phyloP scores from a whole-genome alignment of 2,797 vertebrate genomes.

The Gadopsis bispinosus region DNA sequence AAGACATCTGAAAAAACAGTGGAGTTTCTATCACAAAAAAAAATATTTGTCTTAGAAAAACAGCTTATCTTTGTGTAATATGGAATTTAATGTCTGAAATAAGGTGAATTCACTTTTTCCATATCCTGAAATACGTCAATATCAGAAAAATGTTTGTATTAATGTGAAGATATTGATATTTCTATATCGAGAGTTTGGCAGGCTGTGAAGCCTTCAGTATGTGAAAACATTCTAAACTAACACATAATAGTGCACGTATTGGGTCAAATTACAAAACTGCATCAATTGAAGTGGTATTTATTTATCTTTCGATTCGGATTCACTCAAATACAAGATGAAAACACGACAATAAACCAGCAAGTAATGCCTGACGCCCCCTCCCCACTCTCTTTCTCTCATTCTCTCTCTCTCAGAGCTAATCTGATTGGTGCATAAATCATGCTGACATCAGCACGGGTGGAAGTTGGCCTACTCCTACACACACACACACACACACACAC shows the following conservation, averaged over 20 bases:
- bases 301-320: conserved; percentile 39
- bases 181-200: background rate
- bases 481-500: conserved; percentile 29
- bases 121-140: background rate
- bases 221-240: background rate
- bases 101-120: background rate
- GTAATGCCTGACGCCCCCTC: conserved; percentile 47
- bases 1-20: background rate
- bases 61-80: background rate
- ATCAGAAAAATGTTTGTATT: background rate
- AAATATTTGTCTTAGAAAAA: background rate
- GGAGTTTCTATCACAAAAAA: background rate
- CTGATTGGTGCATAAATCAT: conserved; percentile 85
- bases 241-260: conserved; percentile 1
- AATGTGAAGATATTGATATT: background rate
- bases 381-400: conserved; percentile 57
- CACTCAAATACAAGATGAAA: conserved; percentile 38
- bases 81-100: background rate
- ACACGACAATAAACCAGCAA: conserved; percentile 57
- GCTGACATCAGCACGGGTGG: conserved; percentile 82
- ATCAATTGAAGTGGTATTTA: conserved; percentile 21
- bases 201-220: background rate
- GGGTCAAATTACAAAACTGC: conserved; percentile 13
- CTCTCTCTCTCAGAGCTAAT: conserved; percentile 72
- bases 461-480: conserved; percentile 75